Conservation (phyloP, 2,797 vertebrate species). For the Micrastur ruficollis region DNA sequence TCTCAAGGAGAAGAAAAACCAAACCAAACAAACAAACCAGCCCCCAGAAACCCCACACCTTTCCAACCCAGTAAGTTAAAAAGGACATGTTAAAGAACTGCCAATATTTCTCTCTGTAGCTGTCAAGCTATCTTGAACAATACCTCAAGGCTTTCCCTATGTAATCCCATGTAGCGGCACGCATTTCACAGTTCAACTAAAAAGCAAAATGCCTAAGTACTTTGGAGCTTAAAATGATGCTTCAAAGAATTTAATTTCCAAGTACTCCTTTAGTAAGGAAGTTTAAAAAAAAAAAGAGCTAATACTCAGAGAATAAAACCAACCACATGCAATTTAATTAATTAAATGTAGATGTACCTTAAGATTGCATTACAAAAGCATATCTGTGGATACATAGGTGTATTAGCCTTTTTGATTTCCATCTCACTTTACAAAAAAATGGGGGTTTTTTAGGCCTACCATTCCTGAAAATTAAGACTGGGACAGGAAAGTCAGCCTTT, state of each 20-base stretch:
- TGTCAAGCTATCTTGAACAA: neutral
- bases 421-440: neutral
- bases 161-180: neutral
- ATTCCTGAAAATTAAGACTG: neutral
- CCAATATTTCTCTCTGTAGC: neutral
- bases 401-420: neutral
- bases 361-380: neutral
- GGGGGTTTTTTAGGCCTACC: neutral
- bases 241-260: neutral
- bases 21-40: neutral
- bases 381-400: neutral
- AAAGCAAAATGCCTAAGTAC: neutral
- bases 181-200: neutral
- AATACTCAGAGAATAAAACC: neutral
- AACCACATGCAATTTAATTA: neutral
- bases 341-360: neutral
- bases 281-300: neutral
- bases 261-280: neutral
- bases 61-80: neutral
- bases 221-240: neutral
- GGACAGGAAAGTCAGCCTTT: neutral
- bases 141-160: neutral
- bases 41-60: neutral
- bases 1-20: neutral
- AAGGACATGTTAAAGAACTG: neutral